Evolutionary conservation across 2,888 invertebrate species (phyloP).

Genomic region (Zonitis immaculata): DNA sequence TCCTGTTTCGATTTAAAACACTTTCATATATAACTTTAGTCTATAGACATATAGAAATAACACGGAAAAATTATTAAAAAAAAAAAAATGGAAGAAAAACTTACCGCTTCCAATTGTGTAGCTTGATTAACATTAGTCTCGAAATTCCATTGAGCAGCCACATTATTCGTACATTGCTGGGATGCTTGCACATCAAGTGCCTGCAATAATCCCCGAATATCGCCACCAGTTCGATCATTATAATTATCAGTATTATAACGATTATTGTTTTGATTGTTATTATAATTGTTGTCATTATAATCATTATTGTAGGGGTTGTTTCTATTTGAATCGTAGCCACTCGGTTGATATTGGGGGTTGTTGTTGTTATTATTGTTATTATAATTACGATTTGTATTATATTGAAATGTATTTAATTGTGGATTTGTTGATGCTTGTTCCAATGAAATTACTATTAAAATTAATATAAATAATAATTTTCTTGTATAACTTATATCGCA

Average conservation of each 20-base stretch:
- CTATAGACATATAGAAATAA: background rate
- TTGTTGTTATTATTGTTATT: constrained; percentile 15
- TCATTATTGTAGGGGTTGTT: constrained; percentile 18
- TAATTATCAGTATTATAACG: background rate
- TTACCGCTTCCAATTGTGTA: constrained; percentile 78
- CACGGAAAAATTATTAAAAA: background rate
- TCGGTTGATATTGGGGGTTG: constrained; percentile 15
- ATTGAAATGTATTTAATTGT: constrained; percentile 31
- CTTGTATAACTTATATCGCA: constrained; percentile 39
- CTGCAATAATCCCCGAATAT: constrained; percentile 57
- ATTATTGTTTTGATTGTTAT: background rate
- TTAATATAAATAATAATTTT: constrained; percentile 23
- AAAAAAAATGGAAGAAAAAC: constrained; percentile 46
- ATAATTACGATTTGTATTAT: constrained; percentile 17
- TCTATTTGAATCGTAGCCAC: constrained; percentile 11
- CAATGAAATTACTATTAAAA: constrained; percentile 16
- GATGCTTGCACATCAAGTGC: constrained; percentile 72
- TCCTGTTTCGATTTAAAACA: constrained; percentile 9
- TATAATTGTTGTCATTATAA: background rate
- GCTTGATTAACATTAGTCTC: constrained; percentile 82
- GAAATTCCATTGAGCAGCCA: constrained; percentile 85
- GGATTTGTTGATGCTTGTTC: constrained; percentile 14
- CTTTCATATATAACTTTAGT: background rate
- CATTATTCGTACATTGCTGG: constrained; percentile 77
- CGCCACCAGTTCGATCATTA: constrained; percentile 32